These are phyloP conservation scores for Lydus trimaculatus DNA, from an alignment of 2,888 invertebrate species.

Conservation along the genomic window DNA sequence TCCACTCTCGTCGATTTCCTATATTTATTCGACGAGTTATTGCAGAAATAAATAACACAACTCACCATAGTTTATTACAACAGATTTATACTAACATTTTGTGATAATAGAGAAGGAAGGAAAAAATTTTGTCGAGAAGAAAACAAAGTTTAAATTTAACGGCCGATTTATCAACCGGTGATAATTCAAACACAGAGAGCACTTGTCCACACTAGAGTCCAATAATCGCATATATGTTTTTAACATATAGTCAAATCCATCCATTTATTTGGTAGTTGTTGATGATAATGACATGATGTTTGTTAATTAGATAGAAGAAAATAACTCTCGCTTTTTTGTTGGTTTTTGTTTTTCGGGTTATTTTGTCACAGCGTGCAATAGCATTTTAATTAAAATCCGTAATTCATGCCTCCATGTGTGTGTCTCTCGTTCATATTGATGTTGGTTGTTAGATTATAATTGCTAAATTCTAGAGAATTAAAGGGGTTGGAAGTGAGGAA, in stretches of 20 bases:
- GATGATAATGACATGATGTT: background rate
- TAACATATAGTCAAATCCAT: too few relatives aligned
- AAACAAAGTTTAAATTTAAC: conserved; percentile 34
- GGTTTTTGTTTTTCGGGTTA: background rate
- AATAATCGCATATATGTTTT: background rate
- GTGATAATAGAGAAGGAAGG: conserved; percentile 31
- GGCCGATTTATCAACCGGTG: conserved; percentile 38
- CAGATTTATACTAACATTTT: conserved; percentile 39
- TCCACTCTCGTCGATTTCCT: background rate
- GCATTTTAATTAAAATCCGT: conserved; percentile 13
- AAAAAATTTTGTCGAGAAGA: conserved; percentile 7
- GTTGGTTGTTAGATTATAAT: conserved; percentile 18
- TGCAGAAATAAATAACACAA: conserved; percentile 39
- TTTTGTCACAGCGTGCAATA: conserved; percentile 1
- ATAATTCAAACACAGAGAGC: conserved; percentile 37
- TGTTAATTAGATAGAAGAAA: background rate
- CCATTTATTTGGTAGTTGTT: background rate
- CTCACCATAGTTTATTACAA: conserved; percentile 37
- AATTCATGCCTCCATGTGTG: conserved; percentile 11
- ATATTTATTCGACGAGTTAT: conserved; percentile 23
- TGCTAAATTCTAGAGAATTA: conserved; percentile 15
- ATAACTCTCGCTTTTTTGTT: background rate
- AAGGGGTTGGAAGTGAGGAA: background rate
- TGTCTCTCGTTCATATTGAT: conserved; percentile 12
- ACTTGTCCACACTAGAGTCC: conserved; percentile 26